phyloP scores from a whole-genome alignment of 2,113 vertebrate species.

The Oryzias curvinotus region DNA sequence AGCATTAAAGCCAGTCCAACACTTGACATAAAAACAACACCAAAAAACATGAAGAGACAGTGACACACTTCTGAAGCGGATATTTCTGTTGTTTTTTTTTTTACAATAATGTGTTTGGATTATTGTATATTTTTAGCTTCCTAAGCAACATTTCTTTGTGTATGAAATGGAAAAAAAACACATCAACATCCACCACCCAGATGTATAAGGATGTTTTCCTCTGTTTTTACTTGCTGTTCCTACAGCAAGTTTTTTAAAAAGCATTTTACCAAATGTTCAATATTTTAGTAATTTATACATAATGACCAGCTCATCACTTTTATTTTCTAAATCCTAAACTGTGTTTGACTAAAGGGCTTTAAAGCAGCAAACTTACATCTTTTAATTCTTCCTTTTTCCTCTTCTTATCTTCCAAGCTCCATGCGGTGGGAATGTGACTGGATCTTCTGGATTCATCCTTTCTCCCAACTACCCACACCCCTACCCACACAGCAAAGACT shows the following conservation, averaged over 20 bases:
- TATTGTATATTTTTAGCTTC: too few relatives aligned
- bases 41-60: background rate
- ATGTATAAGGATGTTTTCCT: too few relatives aligned
- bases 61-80: background rate
- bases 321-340: background rate
- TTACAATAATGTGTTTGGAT: background rate
- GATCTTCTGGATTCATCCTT: slow-evolving; percentile 96
- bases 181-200: too few relatives aligned
- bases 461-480: slow-evolving; percentile 97
- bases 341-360: slow-evolving; percentile 6
- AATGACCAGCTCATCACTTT: slow-evolving; percentile 6
- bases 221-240: too few relatives aligned
- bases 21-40: too few relatives aligned
- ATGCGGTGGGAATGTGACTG: slow-evolving; percentile 97
- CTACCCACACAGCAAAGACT: slow-evolving; percentile 98
- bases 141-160: too few relatives aligned
- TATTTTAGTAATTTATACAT: slow-evolving; percentile 33
- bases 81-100: background rate
- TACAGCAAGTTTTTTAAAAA: background rate
- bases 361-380: background rate
- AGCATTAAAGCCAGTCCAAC: too few relatives aligned
- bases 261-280: slow-evolving; percentile 20
- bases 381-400: slow-evolving; percentile 7
- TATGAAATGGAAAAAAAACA: too few relatives aligned
- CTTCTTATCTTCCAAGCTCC: slow-evolving; percentile 80